These are phyloP conservation scores for Tauraco erythrolophus DNA, from an alignment of 2,113 vertebrate species.

Conservation along the genomic window DNA sequence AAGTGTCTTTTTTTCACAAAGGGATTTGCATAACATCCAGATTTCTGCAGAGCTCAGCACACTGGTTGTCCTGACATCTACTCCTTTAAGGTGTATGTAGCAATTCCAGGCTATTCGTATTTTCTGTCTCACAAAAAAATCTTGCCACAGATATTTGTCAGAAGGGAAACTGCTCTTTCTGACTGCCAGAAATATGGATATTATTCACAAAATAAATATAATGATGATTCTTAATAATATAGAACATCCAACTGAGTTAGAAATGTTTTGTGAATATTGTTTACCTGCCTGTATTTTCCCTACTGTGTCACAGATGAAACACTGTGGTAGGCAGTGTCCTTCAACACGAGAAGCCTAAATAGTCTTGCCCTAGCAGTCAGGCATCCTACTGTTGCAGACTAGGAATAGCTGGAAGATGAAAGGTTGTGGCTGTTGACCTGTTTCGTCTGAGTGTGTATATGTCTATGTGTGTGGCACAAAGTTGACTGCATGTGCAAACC, in stretches of 20 bases:
- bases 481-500: neutral
- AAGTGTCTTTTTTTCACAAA: neutral
- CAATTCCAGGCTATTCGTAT: neutral
- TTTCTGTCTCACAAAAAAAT: neutral
- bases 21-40: neutral
- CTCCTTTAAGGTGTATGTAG: neutral
- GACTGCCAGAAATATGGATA: neutral
- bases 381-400: constrained; percentile 17
- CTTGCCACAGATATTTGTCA: neutral
- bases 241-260: neutral
- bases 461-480: constrained; percentile 33
- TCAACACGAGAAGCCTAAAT: constrained; percentile 29
- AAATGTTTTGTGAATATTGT: neutral
- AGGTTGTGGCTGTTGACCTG: constrained; percentile 8
- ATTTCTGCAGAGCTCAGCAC: neutral
- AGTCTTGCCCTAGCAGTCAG: constrained; percentile 1
- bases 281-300: constrained; percentile 7
- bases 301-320: constrained; percentile 17
- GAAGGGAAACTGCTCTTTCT: neutral
- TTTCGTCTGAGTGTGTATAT: neutral
- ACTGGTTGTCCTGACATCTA: neutral
- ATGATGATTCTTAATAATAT: neutral
- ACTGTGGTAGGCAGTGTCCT: constrained; percentile 37
- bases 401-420: constrained; percentile 49
- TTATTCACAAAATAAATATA: neutral